These are phyloP conservation scores for Ficedula albicollis DNA, from an alignment of 2,797 vertebrate genomes.

Conservation along the genomic window DNA sequence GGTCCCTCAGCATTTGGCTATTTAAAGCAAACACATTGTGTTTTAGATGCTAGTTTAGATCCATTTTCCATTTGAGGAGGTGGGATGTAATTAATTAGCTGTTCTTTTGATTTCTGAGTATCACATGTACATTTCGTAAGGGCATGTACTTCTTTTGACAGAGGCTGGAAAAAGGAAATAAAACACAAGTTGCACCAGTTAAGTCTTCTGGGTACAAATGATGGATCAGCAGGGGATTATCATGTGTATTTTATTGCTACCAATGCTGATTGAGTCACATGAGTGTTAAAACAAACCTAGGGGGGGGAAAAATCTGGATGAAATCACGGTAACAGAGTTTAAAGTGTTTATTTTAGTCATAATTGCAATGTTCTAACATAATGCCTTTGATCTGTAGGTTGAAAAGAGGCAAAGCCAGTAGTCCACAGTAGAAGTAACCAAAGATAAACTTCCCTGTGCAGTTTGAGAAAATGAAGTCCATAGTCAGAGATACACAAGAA, in stretches of 20 bases:
- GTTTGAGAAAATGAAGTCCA: neutral
- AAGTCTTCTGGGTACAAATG: constrained; percentile 41
- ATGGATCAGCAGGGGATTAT: constrained; percentile 42
- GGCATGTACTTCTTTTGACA: constrained; percentile 49
- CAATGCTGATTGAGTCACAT: constrained; percentile 20
- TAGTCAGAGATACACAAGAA: neutral
- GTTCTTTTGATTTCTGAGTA: constrained; percentile 61
- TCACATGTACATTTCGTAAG: constrained; percentile 29
- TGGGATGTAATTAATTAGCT: constrained; percentile 65
- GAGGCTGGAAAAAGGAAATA: constrained; percentile 38
- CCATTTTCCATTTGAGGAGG: constrained; percentile 59
- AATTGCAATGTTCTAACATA: constrained; percentile 34
- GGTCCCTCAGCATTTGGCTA: constrained; percentile 38
- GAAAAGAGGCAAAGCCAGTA: constrained; percentile 46
- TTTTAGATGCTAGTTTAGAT: constrained; percentile 48
- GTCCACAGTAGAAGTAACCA: constrained; percentile 16
- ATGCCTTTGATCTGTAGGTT: constrained; percentile 25
- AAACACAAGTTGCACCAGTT: neutral
- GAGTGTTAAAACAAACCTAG: constrained; percentile 26
- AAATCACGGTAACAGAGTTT: constrained; percentile 33
- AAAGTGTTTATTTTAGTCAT: constrained; percentile 54
- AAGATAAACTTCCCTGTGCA: neutral
- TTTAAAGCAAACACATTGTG: constrained; percentile 66
- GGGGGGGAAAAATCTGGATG: neutral
- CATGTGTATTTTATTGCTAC: constrained; percentile 28